Percentiles rank a stretch among this genome's conserved stretches.
Evolutionary conservation across 2,797 vertebrate genomes (phyloP).

Genomic region (Hephaestus fuliginosus): DNA sequence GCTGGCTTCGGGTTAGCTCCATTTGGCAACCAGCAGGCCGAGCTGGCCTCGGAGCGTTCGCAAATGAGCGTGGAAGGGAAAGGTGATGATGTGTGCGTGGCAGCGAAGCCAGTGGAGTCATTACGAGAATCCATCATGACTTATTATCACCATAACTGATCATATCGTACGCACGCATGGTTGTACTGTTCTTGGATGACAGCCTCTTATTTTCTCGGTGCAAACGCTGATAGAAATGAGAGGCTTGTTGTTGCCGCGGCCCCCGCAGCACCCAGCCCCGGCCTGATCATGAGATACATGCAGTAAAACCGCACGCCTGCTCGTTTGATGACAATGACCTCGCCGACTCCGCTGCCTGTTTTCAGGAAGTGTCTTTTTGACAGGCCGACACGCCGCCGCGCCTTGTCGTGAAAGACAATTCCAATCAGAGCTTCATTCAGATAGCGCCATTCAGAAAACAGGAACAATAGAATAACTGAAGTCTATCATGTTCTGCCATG

Average conservation of each 20-base stretch:
- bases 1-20: slow-evolving; percentile 71
- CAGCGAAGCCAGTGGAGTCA: slow-evolving; percentile 55
- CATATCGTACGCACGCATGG: slow-evolving; percentile 32
- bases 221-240: slow-evolving; percentile 61
- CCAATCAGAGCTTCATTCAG: slow-evolving; percentile 75
- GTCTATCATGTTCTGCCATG: slow-evolving; percentile 78
- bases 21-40: slow-evolving; percentile 70
- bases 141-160: slow-evolving; percentile 70
- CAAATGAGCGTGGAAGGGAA: slow-evolving; percentile 64
- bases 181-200: slow-evolving; percentile 56
- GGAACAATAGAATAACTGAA: slow-evolving; percentile 75
- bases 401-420: slow-evolving; percentile 63
- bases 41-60: slow-evolving; percentile 63
- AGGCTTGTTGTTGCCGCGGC: slow-evolving; percentile 54
- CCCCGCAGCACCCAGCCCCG: slow-evolving; percentile 30
- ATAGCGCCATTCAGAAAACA: slow-evolving; percentile 72
- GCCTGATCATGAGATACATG: slow-evolving; percentile 59
- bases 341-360: slow-evolving; percentile 45
- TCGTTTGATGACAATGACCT: slow-evolving; percentile 70
- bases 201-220: slow-evolving; percentile 63
- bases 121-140: slow-evolving; percentile 73
- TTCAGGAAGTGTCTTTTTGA: slow-evolving; percentile 69
- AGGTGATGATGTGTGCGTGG: slow-evolving; percentile 68
- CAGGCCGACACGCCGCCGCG: slow-evolving; percentile 55
- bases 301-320: slow-evolving; percentile 56